Base-by-base conservation (phyloP, 1,140 invertebrate genomes). In the Theocolax elegans region DNA sequence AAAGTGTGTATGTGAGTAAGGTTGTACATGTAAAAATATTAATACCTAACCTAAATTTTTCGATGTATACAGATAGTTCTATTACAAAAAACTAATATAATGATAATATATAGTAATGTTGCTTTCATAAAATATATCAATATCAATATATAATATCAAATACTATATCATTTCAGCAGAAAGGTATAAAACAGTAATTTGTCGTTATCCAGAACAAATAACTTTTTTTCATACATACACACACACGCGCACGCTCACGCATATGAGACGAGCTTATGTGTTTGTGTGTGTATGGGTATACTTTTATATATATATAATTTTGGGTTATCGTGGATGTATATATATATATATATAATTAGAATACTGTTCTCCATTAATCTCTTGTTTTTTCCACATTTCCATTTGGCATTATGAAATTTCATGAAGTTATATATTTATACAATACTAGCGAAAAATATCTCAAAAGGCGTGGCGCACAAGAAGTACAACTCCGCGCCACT, bases 351-450 rank as follows among this genome's bases (percentile, higher is more conserved):
- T 13, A 38, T 7, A 35, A 46, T 58, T 67, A 46, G 51, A 67
- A 67, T 59, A 60, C 27, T 67, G 38, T 48, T 69, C n/a, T 51
- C 23, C 48, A 59, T 66, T 56, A 67, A 35, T 51, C 31, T 23
- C 58, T 66, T 48, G 17, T 54, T 59, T 19, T 9, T 29, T 62
- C n/a, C n/a, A 29, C 62, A 65, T 53, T 51, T 68, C 66, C 29
- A 53, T 76, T 73, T 83, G 76, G 86, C 89, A 83, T 84, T 87
- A 92, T 90, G 74, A 92, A 86, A 80, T 87, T 85, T 84, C 92
- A 92, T 92, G 91, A 92, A 75, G 89, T 84, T 80, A 29, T 42
- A 58, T 38, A 1, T 9, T 74, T 56, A 42, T 6, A 21, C 7
- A 56, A 13, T 58, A 17, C 31, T 25, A 78, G 79, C 76, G 77